Percentiles rank a stretch among this genome's conserved stretches.
phyloP scores from a whole-genome alignment of 2,888 invertebrate genomes.

The Entomobrya proxima region DNA sequence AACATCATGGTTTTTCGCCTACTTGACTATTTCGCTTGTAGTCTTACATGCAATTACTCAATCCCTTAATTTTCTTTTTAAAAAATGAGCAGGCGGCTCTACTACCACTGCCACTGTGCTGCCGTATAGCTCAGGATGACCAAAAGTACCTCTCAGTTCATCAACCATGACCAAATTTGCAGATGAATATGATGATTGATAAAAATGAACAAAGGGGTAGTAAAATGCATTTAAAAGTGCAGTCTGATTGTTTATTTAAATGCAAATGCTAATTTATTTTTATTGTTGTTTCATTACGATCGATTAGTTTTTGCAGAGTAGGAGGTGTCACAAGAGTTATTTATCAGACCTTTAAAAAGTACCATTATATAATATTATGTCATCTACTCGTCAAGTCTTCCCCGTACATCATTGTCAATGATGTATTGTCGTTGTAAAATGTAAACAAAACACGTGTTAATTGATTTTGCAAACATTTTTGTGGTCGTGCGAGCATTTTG shows the following conservation, averaged over 20 bases:
- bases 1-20: background rate
- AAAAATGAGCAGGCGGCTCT: background rate
- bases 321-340: background rate
- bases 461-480: constrained; percentile 11
- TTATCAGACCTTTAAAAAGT: background rate
- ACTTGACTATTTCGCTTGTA: background rate
- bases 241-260: constrained; percentile 17
- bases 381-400: background rate
- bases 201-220: background rate
- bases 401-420: background rate
- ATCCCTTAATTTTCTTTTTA: background rate
- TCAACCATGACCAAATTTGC: constrained; percentile 18
- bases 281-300: constrained; percentile 29
- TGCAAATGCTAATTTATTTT: constrained; percentile 10
- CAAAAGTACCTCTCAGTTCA: background rate
- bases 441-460: constrained; percentile 18
- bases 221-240: constrained; percentile 23
- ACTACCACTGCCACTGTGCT: background rate
- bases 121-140: background rate
- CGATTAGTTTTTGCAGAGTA: background rate
- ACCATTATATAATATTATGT: background rate
- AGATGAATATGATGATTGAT: background rate
- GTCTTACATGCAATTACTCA: background rate
- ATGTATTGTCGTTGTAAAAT: background rate
- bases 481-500: background rate